Percentiles rank a stretch among this genome's conserved stretches.
Evolutionary conservation across 1,140 invertebrate genomes (phyloP).

Genomic region (Lordiphosa collinella): DNA sequence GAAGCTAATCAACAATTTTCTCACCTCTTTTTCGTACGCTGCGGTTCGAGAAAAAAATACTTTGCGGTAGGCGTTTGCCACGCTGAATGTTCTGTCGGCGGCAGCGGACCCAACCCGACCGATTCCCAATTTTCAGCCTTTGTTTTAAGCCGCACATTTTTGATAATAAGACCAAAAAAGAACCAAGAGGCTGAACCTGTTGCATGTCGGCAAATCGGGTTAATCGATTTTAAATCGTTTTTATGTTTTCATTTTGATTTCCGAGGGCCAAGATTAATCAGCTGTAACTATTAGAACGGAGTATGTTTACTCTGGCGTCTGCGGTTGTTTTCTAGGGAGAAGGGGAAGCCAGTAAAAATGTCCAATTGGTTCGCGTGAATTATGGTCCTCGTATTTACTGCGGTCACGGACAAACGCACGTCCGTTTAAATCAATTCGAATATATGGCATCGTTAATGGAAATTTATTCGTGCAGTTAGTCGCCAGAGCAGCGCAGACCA

Average conservation of each 20-base stretch:
- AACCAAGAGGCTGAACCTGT: slow-evolving; percentile 58
- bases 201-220: slow-evolving; percentile 75
- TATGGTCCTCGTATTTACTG: slow-evolving; percentile 54
- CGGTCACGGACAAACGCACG: slow-evolving; percentile 45
- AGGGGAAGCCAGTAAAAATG: slow-evolving; percentile 15
- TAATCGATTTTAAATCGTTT: slow-evolving; percentile 80
- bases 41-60: slow-evolving; percentile 25
- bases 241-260: slow-evolving; percentile 76
- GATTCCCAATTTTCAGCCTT: slow-evolving; percentile 55
- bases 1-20: slow-evolving; percentile 80
- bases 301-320: slow-evolving; percentile 1
- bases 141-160: slow-evolving; percentile 73
- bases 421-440: slow-evolving; percentile 77
- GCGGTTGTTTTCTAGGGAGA: no score
- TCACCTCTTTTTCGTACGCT: slow-evolving; percentile 77
- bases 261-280: slow-evolving; percentile 54
- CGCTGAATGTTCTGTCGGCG: slow-evolving; percentile 76
- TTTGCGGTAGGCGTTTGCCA: slow-evolving; percentile 74
- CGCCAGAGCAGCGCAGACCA: slow-evolving; percentile 32
- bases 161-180: slow-evolving; percentile 55
- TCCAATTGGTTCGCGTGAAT: slow-evolving; percentile 56
- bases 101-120: slow-evolving; percentile 27
- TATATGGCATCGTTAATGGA: slow-evolving; percentile 72
- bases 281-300: slow-evolving; percentile 48
- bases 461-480: slow-evolving; percentile 63